Conservation (phyloP, 2,113 vertebrate species). For the Tichodroma muraria region DNA sequence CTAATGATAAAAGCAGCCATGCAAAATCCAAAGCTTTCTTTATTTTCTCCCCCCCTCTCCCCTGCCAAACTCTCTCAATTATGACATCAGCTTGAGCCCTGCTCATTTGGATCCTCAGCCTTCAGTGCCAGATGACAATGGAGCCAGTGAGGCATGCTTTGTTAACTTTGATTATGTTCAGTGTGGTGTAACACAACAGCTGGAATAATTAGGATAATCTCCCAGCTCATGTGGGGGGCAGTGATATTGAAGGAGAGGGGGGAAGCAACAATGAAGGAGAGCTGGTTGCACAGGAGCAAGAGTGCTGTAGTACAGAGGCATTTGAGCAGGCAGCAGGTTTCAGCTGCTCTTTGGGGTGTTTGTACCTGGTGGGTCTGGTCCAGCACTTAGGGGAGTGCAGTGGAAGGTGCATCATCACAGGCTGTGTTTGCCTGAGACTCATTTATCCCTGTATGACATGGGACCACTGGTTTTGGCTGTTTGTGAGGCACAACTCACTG, state of each 20-base stretch:
- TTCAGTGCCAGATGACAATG: background rate
- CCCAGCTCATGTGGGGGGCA: background rate
- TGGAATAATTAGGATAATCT: background rate
- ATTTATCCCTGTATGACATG: fast-evolving
- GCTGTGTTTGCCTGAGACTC: background rate
- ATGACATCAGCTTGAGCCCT: background rate
- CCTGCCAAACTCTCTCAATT: background rate
- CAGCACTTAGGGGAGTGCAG: background rate
- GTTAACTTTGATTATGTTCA: background rate
- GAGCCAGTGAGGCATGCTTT: background rate
- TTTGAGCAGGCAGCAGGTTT: background rate
- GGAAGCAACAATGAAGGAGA: background rate
- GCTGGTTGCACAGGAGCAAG: background rate
- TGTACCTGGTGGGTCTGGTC: fast-evolving
- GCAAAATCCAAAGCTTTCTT: background rate
- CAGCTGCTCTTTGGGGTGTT: background rate
- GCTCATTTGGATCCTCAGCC: background rate
- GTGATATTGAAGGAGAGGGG: background rate
- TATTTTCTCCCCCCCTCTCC: background rate
- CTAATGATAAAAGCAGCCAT: background rate
- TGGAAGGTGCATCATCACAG: background rate
- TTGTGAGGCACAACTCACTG: background rate
- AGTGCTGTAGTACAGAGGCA: no score
- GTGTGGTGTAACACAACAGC: background rate
- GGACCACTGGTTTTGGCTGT: background rate